phyloP scores from a whole-genome alignment of 2,113 vertebrate species.

The Alligator sinensis region DNA sequence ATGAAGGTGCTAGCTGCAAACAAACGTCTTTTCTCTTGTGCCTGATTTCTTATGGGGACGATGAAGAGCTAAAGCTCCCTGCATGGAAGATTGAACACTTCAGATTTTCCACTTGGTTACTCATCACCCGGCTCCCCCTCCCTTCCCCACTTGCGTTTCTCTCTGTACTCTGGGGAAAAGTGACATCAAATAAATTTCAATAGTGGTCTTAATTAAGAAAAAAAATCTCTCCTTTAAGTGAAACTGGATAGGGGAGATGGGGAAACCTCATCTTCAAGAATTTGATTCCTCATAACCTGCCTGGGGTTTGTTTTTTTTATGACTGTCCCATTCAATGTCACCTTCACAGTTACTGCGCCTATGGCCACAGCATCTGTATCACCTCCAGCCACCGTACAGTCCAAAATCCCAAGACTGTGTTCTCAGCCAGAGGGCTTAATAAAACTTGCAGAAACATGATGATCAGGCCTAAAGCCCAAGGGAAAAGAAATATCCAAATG shows the following conservation, averaged over 20 bases:
- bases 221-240: neutral
- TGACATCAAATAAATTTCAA: accelerated
- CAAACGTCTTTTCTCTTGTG: neutral
- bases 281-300: neutral
- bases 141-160: neutral
- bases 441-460: neutral
- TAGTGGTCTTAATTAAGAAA: neutral
- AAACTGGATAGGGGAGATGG: neutral
- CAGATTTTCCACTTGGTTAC: neutral
- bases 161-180: neutral
- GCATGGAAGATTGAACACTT: neutral
- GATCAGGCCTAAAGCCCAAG: neutral
- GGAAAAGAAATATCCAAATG: neutral
- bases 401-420: neutral
- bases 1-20: neutral
- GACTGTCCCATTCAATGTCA: neutral
- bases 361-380: neutral
- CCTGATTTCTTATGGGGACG: neutral
- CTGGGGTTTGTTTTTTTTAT: accelerated
- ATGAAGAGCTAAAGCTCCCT: neutral
- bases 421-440: neutral
- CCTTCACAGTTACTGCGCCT: accelerated
- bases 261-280: neutral
- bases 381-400: neutral
- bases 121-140: neutral